Evolutionary conservation across 2,113 vertebrate genomes (phyloP), one percentile per base, ranked within the genome.

Genomic region (Phylloscopus trochiloides): DNA sequence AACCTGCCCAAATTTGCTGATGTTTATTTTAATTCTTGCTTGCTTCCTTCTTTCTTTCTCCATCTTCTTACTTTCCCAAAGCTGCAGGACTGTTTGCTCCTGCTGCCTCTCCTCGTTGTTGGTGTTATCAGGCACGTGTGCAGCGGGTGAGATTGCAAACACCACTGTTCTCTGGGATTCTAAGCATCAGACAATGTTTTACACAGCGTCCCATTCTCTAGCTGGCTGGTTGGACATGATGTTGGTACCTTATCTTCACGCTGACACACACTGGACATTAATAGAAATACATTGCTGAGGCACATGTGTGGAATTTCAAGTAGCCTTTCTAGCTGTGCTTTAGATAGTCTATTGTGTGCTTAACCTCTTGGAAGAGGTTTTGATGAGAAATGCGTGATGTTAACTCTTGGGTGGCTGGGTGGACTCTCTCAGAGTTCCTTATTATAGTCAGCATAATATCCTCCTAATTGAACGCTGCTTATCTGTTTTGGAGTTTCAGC

Each of bases 191-290:
- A 97, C 97, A 97, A 98, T 99, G 98, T 98, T 98, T 98, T 98
- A 98, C 98, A 98, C 85, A 54, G 96, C 83, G 38, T 91, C 97
- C 95, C 96, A 98, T 97, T 98, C 98, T 98, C 96, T 97, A 95
- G 94, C 92, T 96, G 96, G 83, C 97, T 98, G 98, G 96, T 98
- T 93, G 98, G 98, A 98, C 98, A 98, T 65, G 98, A 98, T 98
- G 98, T 98, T 98, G 92, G 96, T 96, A 84, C 94, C 98, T 99
- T 99, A 99, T 99, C 99, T 99, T 96, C 95, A 90, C 86, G 97
- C 98, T 97, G 98, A 98, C 99, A 99, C 98, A 98, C 98, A 97
- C 98, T 97, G 98, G 97, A 98, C 98, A 98, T 98, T 99, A 99
- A 99, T 99, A 98, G 98, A 98, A 98, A 98, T 98, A 98, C 98